These are phyloP conservation scores for Drosophila simulans DNA, from an alignment of 1,140 invertebrate species.

Conservation along the genomic window DNA sequence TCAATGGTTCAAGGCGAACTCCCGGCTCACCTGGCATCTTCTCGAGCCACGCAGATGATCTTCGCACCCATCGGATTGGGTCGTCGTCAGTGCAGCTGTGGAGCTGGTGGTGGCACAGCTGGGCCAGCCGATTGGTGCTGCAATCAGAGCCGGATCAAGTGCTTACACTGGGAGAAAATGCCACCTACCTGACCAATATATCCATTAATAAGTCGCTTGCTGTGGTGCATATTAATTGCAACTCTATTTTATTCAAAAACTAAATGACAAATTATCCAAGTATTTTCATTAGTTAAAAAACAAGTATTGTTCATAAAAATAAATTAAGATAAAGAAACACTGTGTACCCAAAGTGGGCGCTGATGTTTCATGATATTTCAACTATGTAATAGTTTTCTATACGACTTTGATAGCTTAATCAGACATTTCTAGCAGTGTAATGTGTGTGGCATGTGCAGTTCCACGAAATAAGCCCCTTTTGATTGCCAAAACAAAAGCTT, in stretches of 20 bases:
- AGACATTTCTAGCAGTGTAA: neutral
- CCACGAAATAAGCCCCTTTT: constrained; percentile 56
- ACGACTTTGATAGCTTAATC: neutral
- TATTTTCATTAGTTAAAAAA: too few relatives aligned
- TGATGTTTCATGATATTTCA: neutral
- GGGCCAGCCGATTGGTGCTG: constrained; percentile 40
- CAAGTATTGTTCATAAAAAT: neutral
- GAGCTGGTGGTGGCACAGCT: constrained; percentile 43
- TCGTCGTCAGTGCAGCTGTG: constrained; percentile 56
- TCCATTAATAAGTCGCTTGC: too few relatives aligned
- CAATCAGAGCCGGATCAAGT: constrained; percentile 36
- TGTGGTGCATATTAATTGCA: too few relatives aligned
- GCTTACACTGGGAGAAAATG: constrained; percentile 7
- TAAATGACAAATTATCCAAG: too few relatives aligned
- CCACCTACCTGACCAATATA: too few relatives aligned
- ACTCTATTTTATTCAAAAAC: too few relatives aligned
- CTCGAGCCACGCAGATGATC: constrained; percentile 38
- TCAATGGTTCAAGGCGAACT: constrained; percentile 70
- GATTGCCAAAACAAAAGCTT: constrained; percentile 53
- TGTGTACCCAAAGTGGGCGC: neutral
- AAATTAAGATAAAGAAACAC: neutral
- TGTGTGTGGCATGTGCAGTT: constrained; percentile 47
- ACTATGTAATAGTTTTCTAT: neutral
- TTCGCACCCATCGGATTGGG: constrained; percentile 16
- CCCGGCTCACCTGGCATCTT: constrained; percentile 20